These are phyloP conservation scores for Venusia cambrica DNA, from an alignment of 2,888 invertebrate species.

Conservation along the genomic window DNA sequence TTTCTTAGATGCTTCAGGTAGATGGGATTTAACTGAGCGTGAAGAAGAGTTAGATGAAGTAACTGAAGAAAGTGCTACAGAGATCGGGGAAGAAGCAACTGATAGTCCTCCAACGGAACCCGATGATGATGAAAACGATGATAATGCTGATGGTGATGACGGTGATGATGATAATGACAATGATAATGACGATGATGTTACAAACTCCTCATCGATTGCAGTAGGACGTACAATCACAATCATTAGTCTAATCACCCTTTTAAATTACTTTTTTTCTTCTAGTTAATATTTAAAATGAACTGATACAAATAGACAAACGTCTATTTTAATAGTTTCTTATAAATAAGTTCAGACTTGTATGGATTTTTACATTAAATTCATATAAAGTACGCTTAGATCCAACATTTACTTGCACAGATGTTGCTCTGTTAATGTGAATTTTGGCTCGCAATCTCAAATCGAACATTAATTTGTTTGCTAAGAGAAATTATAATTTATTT, in stretches of 20 bases:
- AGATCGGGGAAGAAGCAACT: no score
- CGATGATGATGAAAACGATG: no score
- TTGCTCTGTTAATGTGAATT: no score
- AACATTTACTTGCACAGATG: no score
- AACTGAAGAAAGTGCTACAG: no score
- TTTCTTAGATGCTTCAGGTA: conserved; percentile 57
- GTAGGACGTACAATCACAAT: conserved; percentile 58
- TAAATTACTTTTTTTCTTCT: conserved; percentile 47
- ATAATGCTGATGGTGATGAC: conserved; percentile 19
- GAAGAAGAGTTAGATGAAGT: conserved; percentile 38
- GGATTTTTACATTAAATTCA: conserved; percentile 22
- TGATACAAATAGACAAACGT: conserved; percentile 40
- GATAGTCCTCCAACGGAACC: no score
- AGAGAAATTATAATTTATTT: conserved; percentile 1
- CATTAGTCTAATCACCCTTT: conserved; percentile 44
- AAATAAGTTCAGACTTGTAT: conserved; percentile 19
- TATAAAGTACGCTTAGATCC: conserved; percentile 16
- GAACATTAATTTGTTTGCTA: not conserved
- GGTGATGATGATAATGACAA: conserved; percentile 23
- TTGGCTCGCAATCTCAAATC: no score
- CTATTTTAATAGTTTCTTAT: conserved; percentile 20
- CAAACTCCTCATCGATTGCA: conserved; percentile 51
- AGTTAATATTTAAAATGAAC: no score
- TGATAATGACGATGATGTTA: conserved; percentile 24
- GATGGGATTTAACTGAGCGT: conserved; percentile 44